phyloP scores from a whole-genome alignment of 2,797 vertebrate genomes.

The Argya squamiceps region DNA sequence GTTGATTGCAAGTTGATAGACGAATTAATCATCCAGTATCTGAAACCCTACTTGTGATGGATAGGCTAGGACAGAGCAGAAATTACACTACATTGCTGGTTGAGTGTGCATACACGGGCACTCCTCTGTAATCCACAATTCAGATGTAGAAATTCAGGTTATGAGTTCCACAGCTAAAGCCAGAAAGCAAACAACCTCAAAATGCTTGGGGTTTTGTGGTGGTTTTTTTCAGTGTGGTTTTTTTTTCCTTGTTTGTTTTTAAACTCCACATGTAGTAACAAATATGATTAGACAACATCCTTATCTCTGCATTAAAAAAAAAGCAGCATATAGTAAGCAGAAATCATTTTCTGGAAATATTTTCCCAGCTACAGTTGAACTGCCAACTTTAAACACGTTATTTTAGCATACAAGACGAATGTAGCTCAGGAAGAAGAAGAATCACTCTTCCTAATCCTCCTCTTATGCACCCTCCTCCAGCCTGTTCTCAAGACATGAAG shows the following conservation, averaged over 20 bases:
- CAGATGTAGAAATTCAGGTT: neutral
- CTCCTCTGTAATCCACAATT: neutral
- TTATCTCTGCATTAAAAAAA: neutral
- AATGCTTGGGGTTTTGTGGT: neutral
- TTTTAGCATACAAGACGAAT: conserved; percentile 53
- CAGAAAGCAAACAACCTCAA: neutral
- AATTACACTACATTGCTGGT: neutral
- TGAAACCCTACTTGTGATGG: neutral
- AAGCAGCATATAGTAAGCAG: neutral
- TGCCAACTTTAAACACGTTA: conserved; percentile 37
- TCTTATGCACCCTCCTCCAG: neutral
- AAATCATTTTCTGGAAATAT: conserved; percentile 5
- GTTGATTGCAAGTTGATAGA: neutral
- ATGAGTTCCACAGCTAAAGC: neutral
- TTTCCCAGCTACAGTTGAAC: conserved; percentile 12
- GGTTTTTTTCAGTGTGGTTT: neutral
- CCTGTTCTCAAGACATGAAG: conserved; percentile 30
- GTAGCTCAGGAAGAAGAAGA: conserved; percentile 9
- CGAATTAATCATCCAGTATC: neutral
- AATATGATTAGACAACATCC: neutral
- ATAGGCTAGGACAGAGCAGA: neutral
- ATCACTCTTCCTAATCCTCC: neutral
- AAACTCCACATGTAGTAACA: neutral
- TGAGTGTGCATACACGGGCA: neutral
- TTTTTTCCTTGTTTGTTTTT: neutral